phyloP scores from a whole-genome alignment of 1,140 invertebrate species.

The Apocrypta bakeri region DNA sequence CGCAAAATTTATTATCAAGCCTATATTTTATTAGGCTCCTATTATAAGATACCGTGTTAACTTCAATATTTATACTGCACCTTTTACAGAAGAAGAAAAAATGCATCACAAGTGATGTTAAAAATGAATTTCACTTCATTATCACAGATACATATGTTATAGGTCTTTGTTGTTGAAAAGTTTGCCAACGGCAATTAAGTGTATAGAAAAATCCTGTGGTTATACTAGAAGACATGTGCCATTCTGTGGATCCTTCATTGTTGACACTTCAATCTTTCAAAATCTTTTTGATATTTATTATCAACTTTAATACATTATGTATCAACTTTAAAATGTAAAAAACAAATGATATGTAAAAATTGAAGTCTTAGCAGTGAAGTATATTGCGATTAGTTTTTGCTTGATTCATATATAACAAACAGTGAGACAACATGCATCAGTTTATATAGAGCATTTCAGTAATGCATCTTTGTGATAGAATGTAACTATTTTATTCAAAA shows the following conservation, averaged over 20 bases:
- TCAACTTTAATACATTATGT: not conserved
- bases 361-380: not conserved
- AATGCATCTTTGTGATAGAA: slow-evolving; percentile 23
- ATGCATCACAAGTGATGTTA: not conserved
- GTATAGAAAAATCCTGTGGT: not conserved
- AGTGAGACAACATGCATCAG: slow-evolving; percentile 12
- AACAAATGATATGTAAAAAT: slow-evolving; percentile 5
- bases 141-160: slow-evolving; percentile 24
- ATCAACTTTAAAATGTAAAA: not conserved
- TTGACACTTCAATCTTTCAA: not conserved
- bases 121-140: slow-evolving; percentile 17
- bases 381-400: not conserved
- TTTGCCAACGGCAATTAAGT: not conserved
- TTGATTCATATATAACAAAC: slow-evolving; percentile 12
- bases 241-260: not conserved
- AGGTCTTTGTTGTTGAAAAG: slow-evolving; percentile 10
- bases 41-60: not conserved
- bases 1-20: not conserved
- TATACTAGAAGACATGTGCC: slow-evolving; percentile 10
- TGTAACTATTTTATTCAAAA: not conserved
- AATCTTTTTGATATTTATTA: slow-evolving; percentile 1
- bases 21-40: slow-evolving; percentile 18
- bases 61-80: not conserved
- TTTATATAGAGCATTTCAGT: not conserved
- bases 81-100: not conserved